phyloP scores from a whole-genome alignment of 2,797 vertebrate species.

The Trematomus bernacchii region DNA sequence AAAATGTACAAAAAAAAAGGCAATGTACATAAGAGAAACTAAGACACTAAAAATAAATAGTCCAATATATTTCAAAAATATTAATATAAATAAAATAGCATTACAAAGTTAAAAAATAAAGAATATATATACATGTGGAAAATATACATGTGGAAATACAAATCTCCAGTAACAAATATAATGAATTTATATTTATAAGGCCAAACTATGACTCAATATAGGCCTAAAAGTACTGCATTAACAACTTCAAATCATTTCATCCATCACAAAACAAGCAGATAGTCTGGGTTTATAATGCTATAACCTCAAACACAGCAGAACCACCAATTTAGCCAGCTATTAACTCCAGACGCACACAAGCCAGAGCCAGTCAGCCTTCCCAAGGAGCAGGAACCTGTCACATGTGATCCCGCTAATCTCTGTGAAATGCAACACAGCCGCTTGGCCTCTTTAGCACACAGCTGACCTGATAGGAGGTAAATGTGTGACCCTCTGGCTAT shows the following conservation, averaged over 20 bases:
- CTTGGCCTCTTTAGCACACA: slow-evolving; percentile 34
- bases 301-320: slow-evolving; percentile 41
- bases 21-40: too few relatives aligned
- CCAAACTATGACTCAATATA: slow-evolving; percentile 13
- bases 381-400: slow-evolving; percentile 65
- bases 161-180: neutral
- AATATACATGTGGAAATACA: too few relatives aligned
- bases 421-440: slow-evolving; percentile 61
- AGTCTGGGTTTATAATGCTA: slow-evolving; percentile 3
- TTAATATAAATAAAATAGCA: neutral
- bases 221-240: slow-evolving; percentile 14
- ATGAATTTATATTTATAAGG: slow-evolving; percentile 3
- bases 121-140: too few relatives aligned
- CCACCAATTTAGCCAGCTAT: slow-evolving; percentile 16
- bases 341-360: slow-evolving; percentile 49
- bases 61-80: neutral
- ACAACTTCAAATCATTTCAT: slow-evolving; percentile 32
- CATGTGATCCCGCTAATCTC: slow-evolving; percentile 62
- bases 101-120: too few relatives aligned
- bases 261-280: slow-evolving; percentile 17
- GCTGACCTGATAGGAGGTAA: slow-evolving; percentile 41
- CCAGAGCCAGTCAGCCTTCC: slow-evolving; percentile 50
- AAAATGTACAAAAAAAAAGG: too few relatives aligned
- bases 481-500: slow-evolving; percentile 24
- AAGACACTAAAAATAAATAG: too few relatives aligned